A percentile compares a stretch with the other conserved stretches of the same genome.
Conservation (phyloP, 2,113 vertebrate genomes). For the Ochotona princeps region DNA sequence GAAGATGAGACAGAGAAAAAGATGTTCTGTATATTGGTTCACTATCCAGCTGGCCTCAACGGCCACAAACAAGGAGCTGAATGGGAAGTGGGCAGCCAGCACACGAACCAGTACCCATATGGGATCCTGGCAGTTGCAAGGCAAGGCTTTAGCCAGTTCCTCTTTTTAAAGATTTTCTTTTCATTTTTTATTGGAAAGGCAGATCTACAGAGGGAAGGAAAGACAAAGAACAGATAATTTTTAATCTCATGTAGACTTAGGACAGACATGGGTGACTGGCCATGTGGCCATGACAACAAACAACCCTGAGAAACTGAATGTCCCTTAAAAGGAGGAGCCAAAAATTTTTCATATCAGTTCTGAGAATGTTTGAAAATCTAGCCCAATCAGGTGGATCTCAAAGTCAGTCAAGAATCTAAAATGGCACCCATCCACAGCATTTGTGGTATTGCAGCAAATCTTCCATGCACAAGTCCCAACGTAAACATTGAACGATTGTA, state of each 20-base stretch:
- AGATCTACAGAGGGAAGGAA: too few relatives aligned
- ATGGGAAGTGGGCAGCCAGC: too few relatives aligned
- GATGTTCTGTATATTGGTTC: too few relatives aligned
- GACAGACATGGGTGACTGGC: neutral
- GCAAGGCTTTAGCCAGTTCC: too few relatives aligned
- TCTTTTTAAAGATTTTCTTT: too few relatives aligned
- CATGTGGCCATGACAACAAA: neutral
- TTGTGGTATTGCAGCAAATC: neutral
- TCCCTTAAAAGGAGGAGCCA: neutral
- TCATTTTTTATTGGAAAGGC: too few relatives aligned
- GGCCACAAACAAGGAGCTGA: too few relatives aligned
- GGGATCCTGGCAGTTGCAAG: too few relatives aligned
- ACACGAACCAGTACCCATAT: too few relatives aligned
- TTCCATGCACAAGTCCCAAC: neutral
- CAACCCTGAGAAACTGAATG: neutral
- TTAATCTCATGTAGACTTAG: neutral
- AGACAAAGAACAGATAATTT: too few relatives aligned
- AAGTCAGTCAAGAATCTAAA: slow-evolving; percentile 2
- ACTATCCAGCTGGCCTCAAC: too few relatives aligned
- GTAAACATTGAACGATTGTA: slow-evolving; percentile 13
- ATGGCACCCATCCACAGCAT: rapidly evolving
- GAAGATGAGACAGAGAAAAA: too few relatives aligned
- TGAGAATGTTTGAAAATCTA: neutral
- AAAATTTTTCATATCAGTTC: neutral
- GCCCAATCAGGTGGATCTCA: neutral